phyloP scores from a whole-genome alignment of 2,113 vertebrate species.

The Athene cunicularia region DNA sequence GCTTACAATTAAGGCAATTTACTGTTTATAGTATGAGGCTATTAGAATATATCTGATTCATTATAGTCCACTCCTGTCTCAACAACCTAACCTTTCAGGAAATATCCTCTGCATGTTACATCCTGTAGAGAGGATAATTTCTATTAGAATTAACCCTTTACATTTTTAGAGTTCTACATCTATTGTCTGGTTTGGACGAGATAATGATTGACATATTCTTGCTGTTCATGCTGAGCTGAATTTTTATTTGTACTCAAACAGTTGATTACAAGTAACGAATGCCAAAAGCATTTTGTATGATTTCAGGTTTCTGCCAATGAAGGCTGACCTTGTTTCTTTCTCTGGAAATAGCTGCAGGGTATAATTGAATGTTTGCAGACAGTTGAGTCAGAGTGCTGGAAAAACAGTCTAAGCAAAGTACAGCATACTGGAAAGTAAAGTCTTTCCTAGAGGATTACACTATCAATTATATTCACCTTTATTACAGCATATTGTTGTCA shows the following conservation, averaged over 20 bases:
- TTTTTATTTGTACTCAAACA: slow-evolving; percentile 12
- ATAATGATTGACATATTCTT: not conserved
- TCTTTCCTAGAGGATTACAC: not conserved
- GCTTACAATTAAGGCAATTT: not conserved
- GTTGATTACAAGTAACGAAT: slow-evolving; percentile 22
- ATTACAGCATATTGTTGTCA: not conserved
- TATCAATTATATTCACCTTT: not conserved
- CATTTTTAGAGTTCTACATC: not conserved
- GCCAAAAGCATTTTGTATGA: slow-evolving; percentile 59
- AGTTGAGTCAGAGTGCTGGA: slow-evolving; percentile 50
- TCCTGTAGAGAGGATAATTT: not conserved
- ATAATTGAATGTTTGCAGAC: slow-evolving; percentile 60
- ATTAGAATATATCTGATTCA: not conserved
- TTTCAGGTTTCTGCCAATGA: slow-evolving; percentile 52
- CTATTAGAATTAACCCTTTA: not conserved
- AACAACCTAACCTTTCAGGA: not conserved
- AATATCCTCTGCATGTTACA: not conserved
- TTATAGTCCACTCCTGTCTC: not conserved
- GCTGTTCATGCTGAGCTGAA: not conserved
- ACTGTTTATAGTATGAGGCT: not conserved
- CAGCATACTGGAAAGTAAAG: not conserved
- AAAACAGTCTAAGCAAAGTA: slow-evolving; percentile 35
- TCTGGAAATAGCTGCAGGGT: slow-evolving; percentile 58
- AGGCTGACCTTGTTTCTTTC: slow-evolving; percentile 60
- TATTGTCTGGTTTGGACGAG: not conserved